A percentile compares a stretch with the other conserved stretches of the same genome.
Conservation (phyloP, 1,140 invertebrate genomes). For the Cylas formicarius region DNA sequence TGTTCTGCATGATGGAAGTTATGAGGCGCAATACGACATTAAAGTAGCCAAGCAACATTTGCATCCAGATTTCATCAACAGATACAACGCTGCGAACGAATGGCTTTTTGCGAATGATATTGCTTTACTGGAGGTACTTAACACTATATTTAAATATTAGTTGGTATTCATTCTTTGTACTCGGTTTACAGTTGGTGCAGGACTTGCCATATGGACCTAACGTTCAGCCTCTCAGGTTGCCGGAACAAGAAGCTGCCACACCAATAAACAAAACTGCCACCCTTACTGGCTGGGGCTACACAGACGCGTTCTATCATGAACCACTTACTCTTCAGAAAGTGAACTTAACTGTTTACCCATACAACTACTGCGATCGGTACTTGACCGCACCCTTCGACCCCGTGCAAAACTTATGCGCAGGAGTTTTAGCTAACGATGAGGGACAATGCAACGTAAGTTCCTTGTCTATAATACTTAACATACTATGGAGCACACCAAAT, state of each 20-base stretch:
- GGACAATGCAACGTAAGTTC: conserved; percentile 10
- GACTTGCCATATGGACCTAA: background rate
- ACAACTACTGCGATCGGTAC: conserved; percentile 1
- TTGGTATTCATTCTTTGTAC: background rate
- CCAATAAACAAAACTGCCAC: conserved; percentile 1
- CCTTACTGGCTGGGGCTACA: conserved; percentile 5
- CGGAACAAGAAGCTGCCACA: background rate
- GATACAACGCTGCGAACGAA: too few species aligned
- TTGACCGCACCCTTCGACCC: background rate
- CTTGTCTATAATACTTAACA: background rate
- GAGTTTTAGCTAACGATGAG: conserved; percentile 1
- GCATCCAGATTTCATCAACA: conserved; percentile 9
- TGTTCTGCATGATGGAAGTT: background rate
- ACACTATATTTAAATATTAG: background rate
- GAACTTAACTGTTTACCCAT: conserved; percentile 1
- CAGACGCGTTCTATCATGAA: background rate
- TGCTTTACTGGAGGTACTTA: conserved; percentile 6
- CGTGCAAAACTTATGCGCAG: conserved; percentile 5
- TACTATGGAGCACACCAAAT: background rate
- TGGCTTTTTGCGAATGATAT: conserved; percentile 10
- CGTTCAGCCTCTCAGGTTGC: conserved; percentile 4
- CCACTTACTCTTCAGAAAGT: conserved; percentile 8
- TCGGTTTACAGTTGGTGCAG: background rate
- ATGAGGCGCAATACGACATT: too few species aligned
- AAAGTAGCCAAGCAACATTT: conserved; percentile 1